These are phyloP conservation scores for Euplagia quadripunctaria DNA, from an alignment of 2,888 invertebrate species.

Conservation along the genomic window DNA sequence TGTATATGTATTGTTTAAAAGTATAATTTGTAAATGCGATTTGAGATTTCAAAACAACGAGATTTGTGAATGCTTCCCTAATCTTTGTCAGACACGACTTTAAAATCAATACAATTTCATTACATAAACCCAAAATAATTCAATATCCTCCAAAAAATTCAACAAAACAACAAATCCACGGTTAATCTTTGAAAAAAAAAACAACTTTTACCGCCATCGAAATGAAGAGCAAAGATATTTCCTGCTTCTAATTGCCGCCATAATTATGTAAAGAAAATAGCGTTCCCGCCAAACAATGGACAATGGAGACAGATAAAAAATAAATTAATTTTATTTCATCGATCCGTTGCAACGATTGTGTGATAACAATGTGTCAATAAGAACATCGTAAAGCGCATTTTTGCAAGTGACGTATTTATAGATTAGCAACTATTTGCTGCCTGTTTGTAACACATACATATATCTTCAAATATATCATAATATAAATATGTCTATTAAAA, in stretches of 20 bases:
- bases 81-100: too few relatives aligned
- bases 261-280: conserved; percentile 49
- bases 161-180: not conserved
- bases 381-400: conserved; percentile 31
- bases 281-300: conserved; percentile 58
- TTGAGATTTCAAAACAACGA: too few relatives aligned
- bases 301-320: conserved; percentile 53
- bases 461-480: too few relatives aligned
- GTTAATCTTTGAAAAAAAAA: conserved; percentile 1
- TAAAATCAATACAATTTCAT: too few relatives aligned
- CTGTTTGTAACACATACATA: not conserved
- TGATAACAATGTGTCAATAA: conserved; percentile 47
- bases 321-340: conserved; percentile 52
- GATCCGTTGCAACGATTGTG: conserved; percentile 42
- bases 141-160: not conserved
- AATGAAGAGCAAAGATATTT: conserved; percentile 50
- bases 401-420: conserved; percentile 8
- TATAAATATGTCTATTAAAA: too few relatives aligned
- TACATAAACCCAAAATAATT: not conserved
- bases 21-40: too few relatives aligned
- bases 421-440: conserved; percentile 8
- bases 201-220: conserved; percentile 46
- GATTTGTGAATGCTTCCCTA: too few relatives aligned
- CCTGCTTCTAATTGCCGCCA: conserved; percentile 49
- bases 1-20: too few relatives aligned